phyloP scores from a whole-genome alignment of 2,113 vertebrate species.

The Cynoglossus semilaevis region DNA sequence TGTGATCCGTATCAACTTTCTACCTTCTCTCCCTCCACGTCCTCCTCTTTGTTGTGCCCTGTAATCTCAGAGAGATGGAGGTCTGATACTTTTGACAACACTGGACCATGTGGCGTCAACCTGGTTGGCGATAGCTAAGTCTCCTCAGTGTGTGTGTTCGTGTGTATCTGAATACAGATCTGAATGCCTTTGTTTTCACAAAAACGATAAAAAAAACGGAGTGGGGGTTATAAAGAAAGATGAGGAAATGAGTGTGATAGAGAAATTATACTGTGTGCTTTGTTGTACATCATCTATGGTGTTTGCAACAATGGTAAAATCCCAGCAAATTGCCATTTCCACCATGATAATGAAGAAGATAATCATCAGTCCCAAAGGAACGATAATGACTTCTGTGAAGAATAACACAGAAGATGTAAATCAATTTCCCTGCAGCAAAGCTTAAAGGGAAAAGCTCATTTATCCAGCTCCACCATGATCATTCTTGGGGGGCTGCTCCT shows the following conservation, averaged over 20 bases:
- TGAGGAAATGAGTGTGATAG: constrained; percentile 14
- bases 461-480: constrained; percentile 34
- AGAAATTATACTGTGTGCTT: constrained; percentile 23
- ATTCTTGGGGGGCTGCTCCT: constrained; percentile 26
- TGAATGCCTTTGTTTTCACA: constrained; percentile 39
- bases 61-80: constrained; percentile 67
- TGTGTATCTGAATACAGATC: constrained; percentile 66
- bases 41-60: constrained; percentile 18
- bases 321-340: constrained; percentile 34
- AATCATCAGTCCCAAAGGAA: constrained; percentile 45
- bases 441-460: constrained; percentile 26
- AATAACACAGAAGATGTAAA: constrained; percentile 52
- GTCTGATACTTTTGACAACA: constrained; percentile 79
- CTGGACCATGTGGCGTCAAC: constrained; percentile 79
- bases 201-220: constrained; percentile 19
- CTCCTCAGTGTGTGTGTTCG: constrained; percentile 59
- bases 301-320: constrained; percentile 33
- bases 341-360: constrained; percentile 39
- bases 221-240: constrained; percentile 25
- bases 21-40: constrained; percentile 32
- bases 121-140: constrained; percentile 64
- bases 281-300: constrained; percentile 11
- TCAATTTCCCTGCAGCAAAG: constrained; percentile 33
- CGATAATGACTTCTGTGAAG: constrained; percentile 54
- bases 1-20: constrained; percentile 68